Percentiles rank a stretch among this genome's conserved stretches.
Conservation (phyloP, 2,797 vertebrate genomes). For the Artibeus lituratus region DNA sequence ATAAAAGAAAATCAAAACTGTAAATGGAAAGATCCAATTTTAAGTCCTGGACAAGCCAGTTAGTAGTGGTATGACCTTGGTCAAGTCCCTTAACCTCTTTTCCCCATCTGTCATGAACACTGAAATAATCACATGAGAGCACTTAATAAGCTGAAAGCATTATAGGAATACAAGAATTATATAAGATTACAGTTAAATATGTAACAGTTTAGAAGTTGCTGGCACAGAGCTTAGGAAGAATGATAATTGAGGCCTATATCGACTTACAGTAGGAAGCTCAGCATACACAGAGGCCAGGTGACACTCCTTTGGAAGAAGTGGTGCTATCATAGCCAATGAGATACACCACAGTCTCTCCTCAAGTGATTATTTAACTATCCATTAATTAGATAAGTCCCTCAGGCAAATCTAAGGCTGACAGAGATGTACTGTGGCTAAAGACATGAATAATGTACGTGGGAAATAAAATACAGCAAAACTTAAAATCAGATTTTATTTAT, state of each 20-base stretch:
- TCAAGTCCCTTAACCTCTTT: conserved; percentile 38
- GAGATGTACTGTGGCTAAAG: not conserved
- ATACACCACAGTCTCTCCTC: not conserved
- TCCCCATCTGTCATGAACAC: conserved; percentile 19
- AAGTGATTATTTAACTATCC: not conserved
- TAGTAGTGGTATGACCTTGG: conserved; percentile 28
- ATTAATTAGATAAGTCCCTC: not conserved
- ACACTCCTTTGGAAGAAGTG: not conserved
- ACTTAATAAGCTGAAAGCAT: not conserved
- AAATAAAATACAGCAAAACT: conserved; percentile 39
- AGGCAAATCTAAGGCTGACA: not conserved
- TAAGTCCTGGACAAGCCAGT: not conserved
- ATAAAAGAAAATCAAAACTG: conserved; percentile 41
- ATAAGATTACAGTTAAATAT: not conserved
- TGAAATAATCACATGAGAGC: not conserved
- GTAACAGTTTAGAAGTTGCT: not conserved
- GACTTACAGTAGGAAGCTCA: not conserved
- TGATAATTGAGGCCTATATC: not conserved
- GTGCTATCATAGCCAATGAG: not conserved
- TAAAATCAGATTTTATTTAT: not conserved
- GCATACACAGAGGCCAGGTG: not conserved
- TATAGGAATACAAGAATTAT: not conserved
- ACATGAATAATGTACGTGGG: not conserved
- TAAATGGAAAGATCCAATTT: conserved; percentile 31
- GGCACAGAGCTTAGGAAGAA: not conserved